Evolutionary conservation across 2,888 invertebrate genomes (phyloP).

Genomic region (Campoplex nolae): DNA sequence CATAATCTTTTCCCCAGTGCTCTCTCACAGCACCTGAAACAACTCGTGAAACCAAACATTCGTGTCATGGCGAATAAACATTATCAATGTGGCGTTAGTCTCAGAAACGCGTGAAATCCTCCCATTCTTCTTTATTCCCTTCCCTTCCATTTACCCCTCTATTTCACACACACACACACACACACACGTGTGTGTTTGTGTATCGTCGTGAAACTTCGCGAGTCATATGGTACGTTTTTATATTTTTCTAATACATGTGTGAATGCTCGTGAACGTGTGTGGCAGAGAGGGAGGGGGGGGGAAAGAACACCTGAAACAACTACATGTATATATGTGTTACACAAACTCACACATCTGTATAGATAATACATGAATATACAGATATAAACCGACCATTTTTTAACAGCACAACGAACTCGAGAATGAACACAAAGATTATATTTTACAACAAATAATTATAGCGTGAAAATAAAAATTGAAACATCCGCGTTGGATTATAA

Average conservation of each 20-base stretch:
- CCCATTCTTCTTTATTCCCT: constrained; percentile 56
- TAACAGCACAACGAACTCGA: constrained; percentile 57
- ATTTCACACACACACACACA: neutral
- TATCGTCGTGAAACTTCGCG: constrained; percentile 6
- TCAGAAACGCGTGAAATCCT: constrained; percentile 72
- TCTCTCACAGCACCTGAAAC: constrained; percentile 78
- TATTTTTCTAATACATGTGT: constrained; percentile 5
- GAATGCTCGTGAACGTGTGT: neutral
- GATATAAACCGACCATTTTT: constrained; percentile 57
- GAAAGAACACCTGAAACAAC: constrained; percentile 78
- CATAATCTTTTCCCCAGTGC: constrained; percentile 69
- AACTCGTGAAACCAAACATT: constrained; percentile 79
- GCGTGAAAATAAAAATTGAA: constrained; percentile 31
- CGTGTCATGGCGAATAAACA: constrained; percentile 78
- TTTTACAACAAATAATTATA: constrained; percentile 16
- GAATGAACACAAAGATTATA: constrained; percentile 24
- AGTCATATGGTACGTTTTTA: constrained; percentile 22
- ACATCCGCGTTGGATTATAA: neutral
- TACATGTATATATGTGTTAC: constrained; percentile 24
- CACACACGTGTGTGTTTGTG: too few species aligned
- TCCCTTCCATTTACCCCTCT: constrained; percentile 36
- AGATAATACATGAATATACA: constrained; percentile 19
- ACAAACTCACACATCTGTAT: neutral
- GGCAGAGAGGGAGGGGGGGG: constrained; percentile 13
- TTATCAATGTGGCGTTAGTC: constrained; percentile 72